A percentile compares a stretch with the other conserved stretches of the same genome.
These are phyloP conservation scores for Brachyalestes nurse DNA, from an alignment of 2,797 vertebrate species.

Conservation along the genomic window DNA sequence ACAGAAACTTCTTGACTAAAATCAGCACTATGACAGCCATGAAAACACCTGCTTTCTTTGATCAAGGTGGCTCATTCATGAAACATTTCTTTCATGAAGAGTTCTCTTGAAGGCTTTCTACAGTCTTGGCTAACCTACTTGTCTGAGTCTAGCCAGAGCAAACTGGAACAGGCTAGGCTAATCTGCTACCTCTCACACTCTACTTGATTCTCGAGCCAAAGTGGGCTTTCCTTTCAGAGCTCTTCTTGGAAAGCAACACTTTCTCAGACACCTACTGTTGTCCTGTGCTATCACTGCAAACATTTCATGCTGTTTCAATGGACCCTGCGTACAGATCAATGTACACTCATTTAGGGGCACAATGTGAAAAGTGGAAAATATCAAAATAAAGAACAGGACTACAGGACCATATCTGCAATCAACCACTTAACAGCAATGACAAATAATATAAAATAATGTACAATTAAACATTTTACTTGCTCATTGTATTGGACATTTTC, in stretches of 20 bases:
- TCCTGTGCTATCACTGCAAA: conserved; percentile 57
- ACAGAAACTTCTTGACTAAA: conserved; percentile 10
- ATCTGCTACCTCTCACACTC: conserved; percentile 37
- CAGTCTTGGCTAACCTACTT: conserved; percentile 32
- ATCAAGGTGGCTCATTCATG: not conserved
- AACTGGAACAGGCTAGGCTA: conserved; percentile 49
- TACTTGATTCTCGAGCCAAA: conserved; percentile 3
- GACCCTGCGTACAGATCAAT: conserved; percentile 49
- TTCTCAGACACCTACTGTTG: conserved; percentile 64
- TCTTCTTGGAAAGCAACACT: conserved; percentile 49
- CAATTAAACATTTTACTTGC: not conserved
- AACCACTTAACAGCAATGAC: conserved; percentile 27
- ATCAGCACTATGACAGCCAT: conserved; percentile 8
- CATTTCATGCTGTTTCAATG: conserved; percentile 53
- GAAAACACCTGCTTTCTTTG: not conserved
- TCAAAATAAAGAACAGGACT: conserved; percentile 28
- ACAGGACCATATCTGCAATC: conserved; percentile 14
- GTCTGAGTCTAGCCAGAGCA: conserved; percentile 46
- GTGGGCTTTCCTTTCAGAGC: conserved; percentile 48
- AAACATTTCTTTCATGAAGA: conserved; percentile 32
- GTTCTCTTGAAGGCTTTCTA: conserved; percentile 29
- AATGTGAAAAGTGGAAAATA: conserved; percentile 49
- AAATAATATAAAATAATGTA: not conserved
- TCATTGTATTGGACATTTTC: not conserved
- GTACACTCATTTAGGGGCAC: conserved; percentile 48